A percentile compares a stretch with the other conserved stretches of the same genome.
phyloP scores from a whole-genome alignment of 2,797 vertebrate genomes.

The Pipistrellus nathusii region DNA sequence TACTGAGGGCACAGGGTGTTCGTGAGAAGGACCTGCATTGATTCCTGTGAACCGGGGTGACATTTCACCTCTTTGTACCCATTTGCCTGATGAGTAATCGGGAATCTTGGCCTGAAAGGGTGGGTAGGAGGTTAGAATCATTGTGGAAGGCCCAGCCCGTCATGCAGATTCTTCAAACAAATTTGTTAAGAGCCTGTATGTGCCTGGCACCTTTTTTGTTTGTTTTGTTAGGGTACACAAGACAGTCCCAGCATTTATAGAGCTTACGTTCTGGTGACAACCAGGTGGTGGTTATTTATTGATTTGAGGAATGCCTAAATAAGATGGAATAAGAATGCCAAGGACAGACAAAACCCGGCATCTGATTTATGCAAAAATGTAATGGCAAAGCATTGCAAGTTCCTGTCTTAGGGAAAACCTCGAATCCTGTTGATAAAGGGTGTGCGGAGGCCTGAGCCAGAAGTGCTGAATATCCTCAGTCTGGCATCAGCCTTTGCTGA shows the following conservation, averaged over 20 bases:
- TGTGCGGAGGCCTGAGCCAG: neutral
- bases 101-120: neutral
- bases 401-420: neutral
- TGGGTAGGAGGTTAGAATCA: neutral
- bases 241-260: neutral
- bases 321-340: neutral
- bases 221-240: neutral
- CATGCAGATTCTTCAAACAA: neutral
- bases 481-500: neutral
- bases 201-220: neutral
- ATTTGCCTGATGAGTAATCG: neutral
- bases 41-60: neutral
- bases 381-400: neutral
- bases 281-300: neutral
- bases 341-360: neutral
- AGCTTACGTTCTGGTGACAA: neutral
- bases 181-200: neutral
- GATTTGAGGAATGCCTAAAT: slow-evolving; percentile 1
- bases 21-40: neutral
- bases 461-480: neutral
- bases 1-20: neutral
- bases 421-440: neutral
- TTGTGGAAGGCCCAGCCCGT: neutral
- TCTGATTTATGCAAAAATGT: neutral
- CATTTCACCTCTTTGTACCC: neutral